Base-by-base conservation (phyloP, 1,140 invertebrate species). In the Antheraea pernyi region DNA sequence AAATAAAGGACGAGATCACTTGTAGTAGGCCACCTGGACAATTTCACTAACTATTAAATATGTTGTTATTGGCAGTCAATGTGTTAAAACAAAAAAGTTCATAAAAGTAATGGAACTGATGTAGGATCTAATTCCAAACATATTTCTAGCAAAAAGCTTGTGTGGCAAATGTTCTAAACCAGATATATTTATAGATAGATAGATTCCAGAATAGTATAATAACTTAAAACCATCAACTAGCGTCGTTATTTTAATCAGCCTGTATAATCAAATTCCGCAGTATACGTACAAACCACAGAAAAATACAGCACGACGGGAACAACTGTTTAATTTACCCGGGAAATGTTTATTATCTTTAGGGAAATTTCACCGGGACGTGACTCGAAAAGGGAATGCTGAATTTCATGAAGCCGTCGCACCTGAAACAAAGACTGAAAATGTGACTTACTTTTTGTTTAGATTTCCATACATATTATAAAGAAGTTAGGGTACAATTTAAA, bases 341-440 rank as follows among this genome's bases (percentile, higher is more conserved):
- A 73, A 78, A 77, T 79, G 78, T 82, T 82, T 82, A 82, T 82
- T 82, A 82, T 82, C 80, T 82, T 80, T 73, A 76, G 77, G 78
- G 78, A 82, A 82, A 82, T 82, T 82, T 78, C 73, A 64, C 70
- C 37, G 64, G 74, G 61, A 77, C 80, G 80, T 82, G 80, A 82
- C 78, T 64, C 36, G 80, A 72, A 59, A 79, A 68, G 42, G 48
- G 68, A 74, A 75, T 63, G 58, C 60, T 73, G 64, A 64, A 39
- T 18, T 61, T 16, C 18, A 7, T 48, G 64, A 48, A 65, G 48
- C 19, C 5, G 18, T 8, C 64, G 37, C 46, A 53, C 46, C 46
- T 53, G 46, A 53, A 53, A 53, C 46, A 53, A 53, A 53, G 13
- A 53, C 46, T n/a, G 5, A 13, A 53, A 16, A 53, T 53, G 46